Evolutionary conservation across 92 coral and sea anemone species (phyloP).

Genomic region (Phenganax marumi): DNA sequence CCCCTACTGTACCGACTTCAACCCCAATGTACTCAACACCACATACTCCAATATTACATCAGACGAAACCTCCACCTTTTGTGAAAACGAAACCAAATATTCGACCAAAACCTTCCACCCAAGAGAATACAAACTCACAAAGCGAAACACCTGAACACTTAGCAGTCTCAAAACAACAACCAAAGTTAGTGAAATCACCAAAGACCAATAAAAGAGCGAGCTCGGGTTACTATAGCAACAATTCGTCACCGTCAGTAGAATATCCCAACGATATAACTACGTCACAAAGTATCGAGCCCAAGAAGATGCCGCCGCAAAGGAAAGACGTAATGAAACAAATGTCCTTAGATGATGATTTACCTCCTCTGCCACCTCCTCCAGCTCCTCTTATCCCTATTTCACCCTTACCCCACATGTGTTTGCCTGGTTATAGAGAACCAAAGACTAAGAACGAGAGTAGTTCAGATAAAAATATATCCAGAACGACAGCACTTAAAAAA

Average conservation of each 20-base stretch:
- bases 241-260: constrained; percentile 23
- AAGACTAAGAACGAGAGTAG: not conserved
- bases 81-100: not conserved
- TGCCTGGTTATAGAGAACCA: not conserved
- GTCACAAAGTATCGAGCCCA: not conserved
- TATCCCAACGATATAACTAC: not conserved
- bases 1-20: not conserved
- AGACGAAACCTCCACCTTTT: constrained; percentile 11
- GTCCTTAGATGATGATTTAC: constrained; percentile 20
- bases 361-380: constrained; percentile 35
- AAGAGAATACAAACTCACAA: not conserved
- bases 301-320: not conserved
- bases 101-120: not conserved
- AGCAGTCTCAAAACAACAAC: not conserved
- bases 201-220: constrained; percentile 1
- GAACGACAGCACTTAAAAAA: not conserved
- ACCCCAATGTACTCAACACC: not conserved
- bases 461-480: constrained; percentile 6
- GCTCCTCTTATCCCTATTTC: constrained; percentile 15
- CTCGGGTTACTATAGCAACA: constrained; percentile 39
- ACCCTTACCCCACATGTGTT: constrained; percentile 25
- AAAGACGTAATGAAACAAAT: not conserved
- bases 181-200: not conserved
- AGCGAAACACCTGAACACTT: not conserved
- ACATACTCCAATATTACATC: not conserved